A percentile compares a stretch with the other conserved stretches of the same genome.
phyloP scores from a whole-genome alignment of 2,113 vertebrate species.

The Laticauda colubrina region DNA sequence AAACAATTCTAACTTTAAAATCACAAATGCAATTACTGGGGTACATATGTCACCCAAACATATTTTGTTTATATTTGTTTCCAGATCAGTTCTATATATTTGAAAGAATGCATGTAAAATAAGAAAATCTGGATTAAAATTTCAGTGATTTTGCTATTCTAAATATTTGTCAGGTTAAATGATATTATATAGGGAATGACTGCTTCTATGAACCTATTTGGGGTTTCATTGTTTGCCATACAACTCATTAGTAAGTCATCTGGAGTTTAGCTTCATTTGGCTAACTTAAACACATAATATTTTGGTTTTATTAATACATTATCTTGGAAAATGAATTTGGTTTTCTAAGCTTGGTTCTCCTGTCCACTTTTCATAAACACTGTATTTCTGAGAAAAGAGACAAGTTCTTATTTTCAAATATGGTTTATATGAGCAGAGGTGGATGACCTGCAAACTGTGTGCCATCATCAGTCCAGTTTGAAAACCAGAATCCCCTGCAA shows the following conservation, averaged over 20 bases:
- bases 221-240: not conserved
- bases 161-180: not conserved
- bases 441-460: not conserved
- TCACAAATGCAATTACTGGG: conserved; percentile 25
- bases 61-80: not conserved
- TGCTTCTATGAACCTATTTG: not conserved
- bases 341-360: not conserved
- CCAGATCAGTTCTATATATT: not conserved
- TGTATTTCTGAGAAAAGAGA: not conserved
- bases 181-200: not conserved
- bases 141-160: not conserved
- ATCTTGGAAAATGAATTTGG: not conserved
- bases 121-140: not conserved
- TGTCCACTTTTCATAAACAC: not conserved
- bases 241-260: not conserved
- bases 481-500: not conserved
- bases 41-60: not conserved
- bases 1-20: conserved; percentile 16
- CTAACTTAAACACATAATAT: not conserved
- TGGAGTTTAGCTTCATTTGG: not conserved
- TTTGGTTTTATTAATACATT: not conserved
- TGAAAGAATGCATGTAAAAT: not conserved
- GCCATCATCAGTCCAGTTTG: not conserved
- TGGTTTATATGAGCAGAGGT: not conserved
- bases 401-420: not conserved